Conservation (phyloP, 2,888 invertebrate species). For the Atrina japonica region DNA sequence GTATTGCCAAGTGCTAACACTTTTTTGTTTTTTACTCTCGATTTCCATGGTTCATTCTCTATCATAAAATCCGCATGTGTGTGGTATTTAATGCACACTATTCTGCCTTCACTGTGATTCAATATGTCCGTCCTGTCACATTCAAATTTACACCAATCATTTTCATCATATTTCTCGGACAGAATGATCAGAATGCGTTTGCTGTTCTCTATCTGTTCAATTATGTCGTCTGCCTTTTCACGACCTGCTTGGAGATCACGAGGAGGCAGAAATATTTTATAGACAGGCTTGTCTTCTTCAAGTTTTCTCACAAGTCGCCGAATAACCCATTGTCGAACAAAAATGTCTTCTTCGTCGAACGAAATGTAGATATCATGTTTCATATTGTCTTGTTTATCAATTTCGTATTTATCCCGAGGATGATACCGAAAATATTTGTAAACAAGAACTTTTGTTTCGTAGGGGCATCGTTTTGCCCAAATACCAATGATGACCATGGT, state of each 20-base stretch:
- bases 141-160: conserved; percentile 53
- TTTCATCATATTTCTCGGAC: conserved; percentile 42
- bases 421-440: conserved; percentile 53
- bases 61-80: conserved; percentile 40
- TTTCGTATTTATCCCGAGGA: conserved; percentile 52
- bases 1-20: conserved; percentile 43
- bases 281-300: conserved; percentile 48
- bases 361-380: conserved; percentile 43
- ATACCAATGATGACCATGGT: conserved; percentile 46
- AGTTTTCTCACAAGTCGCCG: conserved; percentile 47
- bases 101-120: conserved; percentile 52
- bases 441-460: conserved; percentile 56
- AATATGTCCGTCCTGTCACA: conserved; percentile 49
- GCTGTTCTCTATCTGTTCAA: conserved; percentile 51
- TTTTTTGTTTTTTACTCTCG: conserved; percentile 49
- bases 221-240: conserved; percentile 37
- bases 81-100: conserved; percentile 54
- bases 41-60: conserved; percentile 46
- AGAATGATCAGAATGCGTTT: conserved; percentile 50
- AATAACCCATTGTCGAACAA: conserved; percentile 54
- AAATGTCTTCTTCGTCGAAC: conserved; percentile 54
- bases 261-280: conserved; percentile 42
- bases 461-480: conserved; percentile 58
- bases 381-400: conserved; percentile 26
- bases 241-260: conserved; percentile 40